phyloP scores from a whole-genome alignment of 2,888 invertebrate species.

The Hirtodrosophila trivittata region DNA sequence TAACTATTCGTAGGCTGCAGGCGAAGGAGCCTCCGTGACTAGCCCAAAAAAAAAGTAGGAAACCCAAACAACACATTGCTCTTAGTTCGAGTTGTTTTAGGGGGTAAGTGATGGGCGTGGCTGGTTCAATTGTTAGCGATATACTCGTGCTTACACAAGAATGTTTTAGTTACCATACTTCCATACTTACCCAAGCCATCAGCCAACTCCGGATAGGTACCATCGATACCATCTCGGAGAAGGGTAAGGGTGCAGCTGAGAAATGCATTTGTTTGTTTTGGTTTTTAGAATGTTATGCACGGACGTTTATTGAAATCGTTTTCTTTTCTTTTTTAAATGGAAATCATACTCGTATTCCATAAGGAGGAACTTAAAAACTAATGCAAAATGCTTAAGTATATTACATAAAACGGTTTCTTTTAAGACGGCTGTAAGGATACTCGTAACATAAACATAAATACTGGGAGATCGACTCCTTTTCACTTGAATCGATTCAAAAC shows the following conservation, averaged over 20 bases:
- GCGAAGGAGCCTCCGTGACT: slow-evolving; percentile 3
- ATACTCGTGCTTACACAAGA: slow-evolving; percentile 50
- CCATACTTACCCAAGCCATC: background rate
- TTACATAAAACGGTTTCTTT: slow-evolving; percentile 48
- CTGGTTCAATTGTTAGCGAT: slow-evolving; percentile 54
- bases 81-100: slow-evolving; percentile 72
- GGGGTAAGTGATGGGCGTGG: slow-evolving; percentile 71
- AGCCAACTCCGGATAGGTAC: background rate
- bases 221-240: too few species aligned
- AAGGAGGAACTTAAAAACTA: slow-evolving; percentile 57
- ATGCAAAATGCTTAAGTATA: slow-evolving; percentile 68
- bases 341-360: slow-evolving; percentile 43
- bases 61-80: slow-evolving; percentile 73
- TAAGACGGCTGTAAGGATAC: slow-evolving; percentile 18
- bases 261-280: slow-evolving; percentile 56
- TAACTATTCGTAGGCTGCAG: background rate
- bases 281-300: slow-evolving; percentile 71
- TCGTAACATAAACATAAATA: slow-evolving; percentile 7
- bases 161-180: slow-evolving; percentile 41
- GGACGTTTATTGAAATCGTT: slow-evolving; percentile 75
- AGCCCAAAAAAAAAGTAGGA: slow-evolving; percentile 9
- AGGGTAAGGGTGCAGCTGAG: background rate
- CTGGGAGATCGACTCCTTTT: slow-evolving; percentile 1
- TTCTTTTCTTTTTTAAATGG: slow-evolving; percentile 39
- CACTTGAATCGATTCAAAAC: background rate